Percentiles rank a stretch among this genome's conserved stretches.
Conservation (phyloP, 1,140 invertebrate genomes). For the Globodera ellingtonae region DNA sequence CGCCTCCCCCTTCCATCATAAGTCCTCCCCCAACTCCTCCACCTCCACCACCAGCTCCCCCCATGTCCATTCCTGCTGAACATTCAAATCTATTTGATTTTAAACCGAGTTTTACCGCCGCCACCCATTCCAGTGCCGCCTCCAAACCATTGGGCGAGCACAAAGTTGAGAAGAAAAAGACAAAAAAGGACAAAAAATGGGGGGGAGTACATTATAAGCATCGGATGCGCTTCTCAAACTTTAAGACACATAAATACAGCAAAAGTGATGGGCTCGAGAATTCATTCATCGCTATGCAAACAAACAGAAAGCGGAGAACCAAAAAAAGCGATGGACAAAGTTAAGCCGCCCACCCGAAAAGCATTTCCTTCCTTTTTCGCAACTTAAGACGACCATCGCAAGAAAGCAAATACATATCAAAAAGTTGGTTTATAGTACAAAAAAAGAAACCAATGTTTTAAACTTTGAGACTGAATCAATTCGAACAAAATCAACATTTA, state of each 20-base stretch:
- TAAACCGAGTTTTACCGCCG: neutral
- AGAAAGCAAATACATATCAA: no score
- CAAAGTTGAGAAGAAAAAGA: neutral
- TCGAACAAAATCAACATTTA: no score
- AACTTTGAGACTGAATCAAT: no score
- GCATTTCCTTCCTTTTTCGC: neutral
- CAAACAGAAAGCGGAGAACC: neutral
- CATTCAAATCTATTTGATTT: neutral
- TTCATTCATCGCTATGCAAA: neutral
- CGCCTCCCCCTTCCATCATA: neutral
- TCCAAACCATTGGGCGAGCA: slow-evolving; percentile 6
- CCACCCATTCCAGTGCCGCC: slow-evolving; percentile 2
- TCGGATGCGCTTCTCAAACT: neutral
- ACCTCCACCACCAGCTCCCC: neutral
- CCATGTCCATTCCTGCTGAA: neutral
- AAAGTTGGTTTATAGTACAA: no score
- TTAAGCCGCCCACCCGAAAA: neutral
- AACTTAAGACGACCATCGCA: no score
- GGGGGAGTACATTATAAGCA: neutral
- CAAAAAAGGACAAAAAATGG: neutral
- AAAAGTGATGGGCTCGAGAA: neutral
- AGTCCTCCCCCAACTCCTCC: neutral
- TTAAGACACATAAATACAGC: neutral
- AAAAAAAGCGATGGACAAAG: neutral
- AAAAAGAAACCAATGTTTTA: no score